Percentiles rank a stretch among this genome's conserved stretches.
These are phyloP conservation scores for Pinna nobilis DNA, from an alignment of 1,140 invertebrate genomes.

Conservation along the genomic window DNA sequence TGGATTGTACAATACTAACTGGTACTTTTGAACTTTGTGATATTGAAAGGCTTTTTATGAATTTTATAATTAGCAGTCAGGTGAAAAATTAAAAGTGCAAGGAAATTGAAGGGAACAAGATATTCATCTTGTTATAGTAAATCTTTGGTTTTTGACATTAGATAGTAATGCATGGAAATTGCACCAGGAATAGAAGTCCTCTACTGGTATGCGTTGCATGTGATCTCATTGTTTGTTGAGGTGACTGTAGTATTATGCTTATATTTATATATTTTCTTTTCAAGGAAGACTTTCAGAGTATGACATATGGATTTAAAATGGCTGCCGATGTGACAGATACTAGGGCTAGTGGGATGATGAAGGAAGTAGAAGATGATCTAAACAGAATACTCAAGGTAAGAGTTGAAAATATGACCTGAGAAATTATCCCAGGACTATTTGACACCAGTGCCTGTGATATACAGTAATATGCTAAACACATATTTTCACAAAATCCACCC, in stretches of 20 bases:
- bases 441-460: background rate
- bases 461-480: background rate
- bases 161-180: too few relatives aligned
- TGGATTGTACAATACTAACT: too few relatives aligned
- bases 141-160: background rate
- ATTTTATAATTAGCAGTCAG: slow-evolving; percentile 1
- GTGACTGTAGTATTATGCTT: background rate
- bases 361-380: slow-evolving; percentile 94
- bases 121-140: too few relatives aligned
- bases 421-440: background rate
- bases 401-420: background rate
- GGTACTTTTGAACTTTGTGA: too few relatives aligned
- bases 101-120: too few relatives aligned
- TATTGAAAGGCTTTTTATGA: background rate
- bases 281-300: slow-evolving; percentile 95
- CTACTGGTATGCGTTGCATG: too few relatives aligned
- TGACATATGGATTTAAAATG: slow-evolving; percentile 92
- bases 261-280: slow-evolving; percentile 13
- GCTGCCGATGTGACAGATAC: slow-evolving; percentile 88
- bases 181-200: too few relatives aligned
- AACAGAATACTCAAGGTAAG: slow-evolving; percentile 77
- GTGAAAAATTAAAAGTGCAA: background rate
- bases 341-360: slow-evolving; percentile 86
- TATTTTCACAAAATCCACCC: background rate
- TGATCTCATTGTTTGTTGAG: too few relatives aligned